Percentiles rank a stretch among this genome's conserved stretches.
Evolutionary conservation across 2,888 invertebrate genomes (phyloP).

Genomic region (Caenorhabditis parvicauda): DNA sequence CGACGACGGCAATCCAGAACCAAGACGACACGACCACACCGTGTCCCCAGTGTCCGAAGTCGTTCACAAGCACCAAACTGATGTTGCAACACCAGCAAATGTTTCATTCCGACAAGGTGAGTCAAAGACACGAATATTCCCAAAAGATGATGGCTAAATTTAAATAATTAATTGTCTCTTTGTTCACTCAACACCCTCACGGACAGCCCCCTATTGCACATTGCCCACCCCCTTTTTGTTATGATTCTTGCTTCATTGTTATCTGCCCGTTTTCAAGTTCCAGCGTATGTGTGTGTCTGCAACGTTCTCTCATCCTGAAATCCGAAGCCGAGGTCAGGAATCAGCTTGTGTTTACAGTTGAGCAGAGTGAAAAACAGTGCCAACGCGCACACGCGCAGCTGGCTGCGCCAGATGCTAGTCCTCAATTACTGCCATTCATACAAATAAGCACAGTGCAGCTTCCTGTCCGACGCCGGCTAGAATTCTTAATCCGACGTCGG

Average conservation of each 20-base stretch:
- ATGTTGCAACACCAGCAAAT: constrained; percentile 56
- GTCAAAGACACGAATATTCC: too few species aligned
- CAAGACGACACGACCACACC: constrained; percentile 17
- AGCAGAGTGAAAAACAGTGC: too few species aligned
- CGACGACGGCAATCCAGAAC: constrained; percentile 19
- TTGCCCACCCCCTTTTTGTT: neutral
- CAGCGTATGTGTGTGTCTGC: too few species aligned
- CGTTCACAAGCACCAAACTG: constrained; percentile 47
- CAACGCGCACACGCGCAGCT: too few species aligned
- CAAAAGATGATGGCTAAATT: neutral
- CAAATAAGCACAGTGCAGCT: neutral
- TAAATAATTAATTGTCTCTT: neutral
- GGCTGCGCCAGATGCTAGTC: neutral
- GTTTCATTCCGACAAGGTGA: constrained; percentile 59
- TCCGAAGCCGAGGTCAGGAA: too few species aligned
- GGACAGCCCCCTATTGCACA: constrained; percentile 1
- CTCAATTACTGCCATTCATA: neutral
- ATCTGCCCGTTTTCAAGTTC: neutral
- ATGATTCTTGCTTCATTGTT: constrained; percentile 8
- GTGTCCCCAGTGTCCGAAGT: constrained; percentile 48
- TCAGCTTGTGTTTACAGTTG: too few species aligned
- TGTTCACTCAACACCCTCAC: constrained; percentile 8
- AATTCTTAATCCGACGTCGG: too few species aligned
- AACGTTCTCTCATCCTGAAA: too few species aligned
- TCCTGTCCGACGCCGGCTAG: neutral